These are phyloP conservation scores for Xyrauchen texanus DNA, from an alignment of 2,113 vertebrate species.

Conservation along the genomic window DNA sequence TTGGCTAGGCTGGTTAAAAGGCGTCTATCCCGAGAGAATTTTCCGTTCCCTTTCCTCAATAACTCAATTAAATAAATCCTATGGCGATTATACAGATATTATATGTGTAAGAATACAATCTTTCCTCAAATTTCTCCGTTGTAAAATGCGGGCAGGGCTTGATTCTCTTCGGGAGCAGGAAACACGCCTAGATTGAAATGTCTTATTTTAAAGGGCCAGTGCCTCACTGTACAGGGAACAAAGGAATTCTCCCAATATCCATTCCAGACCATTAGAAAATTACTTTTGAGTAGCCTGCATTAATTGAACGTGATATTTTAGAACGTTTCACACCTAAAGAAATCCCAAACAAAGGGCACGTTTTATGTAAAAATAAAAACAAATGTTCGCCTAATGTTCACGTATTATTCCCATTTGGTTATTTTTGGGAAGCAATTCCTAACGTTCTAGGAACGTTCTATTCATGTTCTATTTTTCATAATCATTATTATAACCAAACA, in stretches of 20 bases:
- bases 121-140: constrained; percentile 44
- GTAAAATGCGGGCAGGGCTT: constrained; percentile 64
- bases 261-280: not conserved
- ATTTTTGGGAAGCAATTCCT: no score
- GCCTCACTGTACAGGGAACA: constrained; percentile 62
- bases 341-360: no score
- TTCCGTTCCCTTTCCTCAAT: not conserved
- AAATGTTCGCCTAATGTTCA: no score
- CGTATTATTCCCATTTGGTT: no score
- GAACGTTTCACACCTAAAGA: no score
- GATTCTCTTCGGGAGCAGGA: constrained; percentile 75
- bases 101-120: not conserved
- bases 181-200: constrained; percentile 78
- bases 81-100: not conserved
- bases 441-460: no score
- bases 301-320: no score
- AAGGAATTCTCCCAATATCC: constrained; percentile 56
- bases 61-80: not conserved
- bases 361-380: no score
- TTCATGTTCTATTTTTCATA: no score
- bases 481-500: no score
- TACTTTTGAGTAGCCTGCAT: no score
- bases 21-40: not conserved
- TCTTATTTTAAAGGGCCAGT: constrained; percentile 77
- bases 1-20: constrained; percentile 54